Evolutionary conservation across 1,140 invertebrate species (phyloP).

Genomic region (Phortica variegata): DNA sequence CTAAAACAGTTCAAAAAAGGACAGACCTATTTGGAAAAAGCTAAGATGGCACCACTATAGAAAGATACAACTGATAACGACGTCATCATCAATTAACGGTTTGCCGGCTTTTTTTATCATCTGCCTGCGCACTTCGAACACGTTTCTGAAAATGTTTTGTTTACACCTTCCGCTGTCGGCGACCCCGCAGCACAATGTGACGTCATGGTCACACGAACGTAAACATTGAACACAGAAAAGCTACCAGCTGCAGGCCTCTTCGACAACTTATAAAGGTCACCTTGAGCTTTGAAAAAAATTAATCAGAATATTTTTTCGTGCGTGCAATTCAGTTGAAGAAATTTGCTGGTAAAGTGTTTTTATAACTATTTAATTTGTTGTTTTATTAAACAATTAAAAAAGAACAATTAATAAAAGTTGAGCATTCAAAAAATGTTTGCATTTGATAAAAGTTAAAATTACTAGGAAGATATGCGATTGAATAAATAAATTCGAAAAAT

Average conservation of each 20-base stretch:
- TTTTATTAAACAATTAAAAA: slow-evolving; percentile 23
- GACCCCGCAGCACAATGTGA: no score
- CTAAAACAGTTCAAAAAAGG: no score
- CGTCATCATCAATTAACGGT: no score
- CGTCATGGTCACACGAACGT: slow-evolving; percentile 18
- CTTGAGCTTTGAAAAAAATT: slow-evolving; percentile 35
- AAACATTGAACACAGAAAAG: no score
- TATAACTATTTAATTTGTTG: slow-evolving; percentile 6
- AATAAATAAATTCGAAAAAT: neutral
- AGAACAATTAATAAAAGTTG: slow-evolving; percentile 21
- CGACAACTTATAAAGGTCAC: slow-evolving; percentile 50
- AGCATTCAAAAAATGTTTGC: neutral
- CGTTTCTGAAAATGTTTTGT: no score
- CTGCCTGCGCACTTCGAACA: no score
- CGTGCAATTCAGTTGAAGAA: slow-evolving; percentile 25
- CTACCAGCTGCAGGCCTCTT: slow-evolving; percentile 37
- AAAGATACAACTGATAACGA: no score
- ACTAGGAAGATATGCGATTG: no score
- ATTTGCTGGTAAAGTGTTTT: slow-evolving; percentile 37
- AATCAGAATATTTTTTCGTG: slow-evolving; percentile 1
- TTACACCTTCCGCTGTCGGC: slow-evolving; percentile 19
- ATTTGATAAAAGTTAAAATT: no score
- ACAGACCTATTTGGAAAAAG: no score
- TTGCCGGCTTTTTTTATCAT: no score
- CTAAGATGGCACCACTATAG: no score